Percentiles rank a stretch among this genome's conserved stretches.
These are phyloP conservation scores for Lagenorhynchus albirostris DNA, from an alignment of 2,113 vertebrate genomes.

Conservation along the genomic window DNA sequence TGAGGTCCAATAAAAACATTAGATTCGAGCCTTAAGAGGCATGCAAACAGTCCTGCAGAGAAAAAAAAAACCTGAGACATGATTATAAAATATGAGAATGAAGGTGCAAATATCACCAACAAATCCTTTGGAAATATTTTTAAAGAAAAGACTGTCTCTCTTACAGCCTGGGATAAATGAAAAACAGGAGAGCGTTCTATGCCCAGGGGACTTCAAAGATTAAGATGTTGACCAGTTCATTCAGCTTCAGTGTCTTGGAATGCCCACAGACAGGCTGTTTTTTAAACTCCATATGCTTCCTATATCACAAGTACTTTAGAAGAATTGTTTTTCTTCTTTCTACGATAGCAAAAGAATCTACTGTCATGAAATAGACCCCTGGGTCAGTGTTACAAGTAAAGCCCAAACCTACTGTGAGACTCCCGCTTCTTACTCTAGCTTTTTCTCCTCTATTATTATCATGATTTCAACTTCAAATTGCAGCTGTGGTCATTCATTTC, in stretches of 20 bases:
- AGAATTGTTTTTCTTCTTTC: conserved; percentile 49
- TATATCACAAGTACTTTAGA: conserved; percentile 29
- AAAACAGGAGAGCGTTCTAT: not conserved
- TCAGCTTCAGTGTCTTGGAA: not conserved
- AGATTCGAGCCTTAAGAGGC: not conserved
- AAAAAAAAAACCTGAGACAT: not conserved
- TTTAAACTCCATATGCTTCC: conserved; percentile 18
- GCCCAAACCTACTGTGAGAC: not conserved
- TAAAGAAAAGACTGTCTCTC: not conserved
- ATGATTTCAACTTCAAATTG: not conserved
- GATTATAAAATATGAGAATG: conserved; percentile 17
- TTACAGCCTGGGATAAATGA: not conserved
- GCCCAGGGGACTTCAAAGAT: not conserved
- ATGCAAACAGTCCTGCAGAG: not conserved
- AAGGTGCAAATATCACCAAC: conserved; percentile 11
- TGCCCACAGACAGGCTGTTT: not conserved
- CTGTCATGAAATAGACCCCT: not conserved
- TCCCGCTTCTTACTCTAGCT: not conserved
- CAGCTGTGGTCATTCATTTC: not conserved
- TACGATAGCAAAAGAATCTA: conserved; percentile 25
- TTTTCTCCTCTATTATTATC: not conserved
- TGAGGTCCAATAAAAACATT: conserved; percentile 21
- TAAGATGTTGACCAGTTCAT: conserved; percentile 28
- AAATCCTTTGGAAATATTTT: conserved; percentile 1
- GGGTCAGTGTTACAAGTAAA: conserved; percentile 51